Conservation (phyloP, 2,888 invertebrate genomes). For the Trissolcus japonicus region DNA sequence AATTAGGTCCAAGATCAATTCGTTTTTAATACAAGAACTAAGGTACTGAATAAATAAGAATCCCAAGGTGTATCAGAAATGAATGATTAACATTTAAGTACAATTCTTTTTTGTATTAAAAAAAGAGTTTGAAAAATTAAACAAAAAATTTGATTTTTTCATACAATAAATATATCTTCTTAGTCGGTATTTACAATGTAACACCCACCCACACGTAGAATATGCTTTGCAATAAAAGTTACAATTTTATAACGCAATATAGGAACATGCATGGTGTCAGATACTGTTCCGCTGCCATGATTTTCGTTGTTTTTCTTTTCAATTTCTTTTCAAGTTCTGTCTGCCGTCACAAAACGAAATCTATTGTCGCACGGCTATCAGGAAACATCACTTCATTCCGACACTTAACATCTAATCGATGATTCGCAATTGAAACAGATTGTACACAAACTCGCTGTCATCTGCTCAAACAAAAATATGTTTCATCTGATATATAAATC, state of each 20-base stretch:
- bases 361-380: constrained; percentile 22
- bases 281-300: constrained; percentile 38
- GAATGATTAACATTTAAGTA: neutral
- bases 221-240: too few relatives aligned
- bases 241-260: constrained; percentile 7
- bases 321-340: too few relatives aligned
- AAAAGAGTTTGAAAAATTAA: too few relatives aligned
- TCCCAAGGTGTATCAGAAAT: constrained; percentile 16
- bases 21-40: neutral
- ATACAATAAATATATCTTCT: too few relatives aligned
- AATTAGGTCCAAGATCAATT: too few relatives aligned
- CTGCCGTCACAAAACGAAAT: constrained; percentile 46
- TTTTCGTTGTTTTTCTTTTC: constrained; percentile 14
- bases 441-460: constrained; percentile 24
- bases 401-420: constrained; percentile 32
- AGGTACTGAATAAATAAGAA: constrained; percentile 9
- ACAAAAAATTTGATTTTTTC: too few relatives aligned
- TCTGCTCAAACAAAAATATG: constrained; percentile 34
- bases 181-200: too few relatives aligned
- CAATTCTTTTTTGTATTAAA: too few relatives aligned
- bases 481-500: neutral
- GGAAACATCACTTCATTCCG: constrained; percentile 22
- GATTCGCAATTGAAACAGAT: neutral
- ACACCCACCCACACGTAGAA: too few relatives aligned
- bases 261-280: constrained; percentile 40